Percentiles rank a stretch among this genome's conserved stretches.
These are phyloP conservation scores for Corythornis madagascariensis DNA, from an alignment of 2,113 vertebrate species.

Conservation along the genomic window DNA sequence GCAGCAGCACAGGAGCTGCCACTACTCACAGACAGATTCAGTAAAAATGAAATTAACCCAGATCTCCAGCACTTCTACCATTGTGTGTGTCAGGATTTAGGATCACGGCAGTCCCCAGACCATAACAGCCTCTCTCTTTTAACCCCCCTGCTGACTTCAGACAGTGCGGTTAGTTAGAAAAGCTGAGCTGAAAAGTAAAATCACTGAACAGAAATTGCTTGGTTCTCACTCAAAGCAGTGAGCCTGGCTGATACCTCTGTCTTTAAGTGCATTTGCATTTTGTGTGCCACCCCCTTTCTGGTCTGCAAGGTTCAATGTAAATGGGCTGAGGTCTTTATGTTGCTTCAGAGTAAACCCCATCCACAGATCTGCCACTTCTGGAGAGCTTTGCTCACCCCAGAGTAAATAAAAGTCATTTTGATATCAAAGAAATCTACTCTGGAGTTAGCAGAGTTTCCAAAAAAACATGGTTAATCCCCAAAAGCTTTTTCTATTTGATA, in stretches of 20 bases:
- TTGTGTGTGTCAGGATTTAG: background rate
- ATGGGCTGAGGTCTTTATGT: background rate
- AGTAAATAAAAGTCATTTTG: background rate
- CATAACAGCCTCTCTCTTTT: no score
- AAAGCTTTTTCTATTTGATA: constrained; percentile 26
- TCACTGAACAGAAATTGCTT: no score
- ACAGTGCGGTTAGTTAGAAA: no score
- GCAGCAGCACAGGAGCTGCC: background rate
- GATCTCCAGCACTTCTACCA: background rate
- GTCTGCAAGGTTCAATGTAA: background rate
- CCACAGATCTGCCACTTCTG: background rate
- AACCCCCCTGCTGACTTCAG: no score
- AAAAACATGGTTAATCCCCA: constrained; percentile 14
- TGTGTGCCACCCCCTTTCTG: no score
- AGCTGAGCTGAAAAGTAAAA: no score
- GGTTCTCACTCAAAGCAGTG: no score
- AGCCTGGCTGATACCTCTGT: background rate
- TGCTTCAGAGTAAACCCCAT: fast-evolving
- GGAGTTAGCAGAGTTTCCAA: background rate
- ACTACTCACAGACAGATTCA: background rate
- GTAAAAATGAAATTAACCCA: background rate
- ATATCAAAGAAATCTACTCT: background rate
- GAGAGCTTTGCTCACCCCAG: fast-evolving
- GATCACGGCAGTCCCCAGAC: no score
- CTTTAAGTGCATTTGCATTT: background rate